A percentile compares a stretch with the other conserved stretches of the same genome.
These are phyloP conservation scores for Smutsia gigantea DNA, from an alignment of 2,797 vertebrate species.

Conservation along the genomic window DNA sequence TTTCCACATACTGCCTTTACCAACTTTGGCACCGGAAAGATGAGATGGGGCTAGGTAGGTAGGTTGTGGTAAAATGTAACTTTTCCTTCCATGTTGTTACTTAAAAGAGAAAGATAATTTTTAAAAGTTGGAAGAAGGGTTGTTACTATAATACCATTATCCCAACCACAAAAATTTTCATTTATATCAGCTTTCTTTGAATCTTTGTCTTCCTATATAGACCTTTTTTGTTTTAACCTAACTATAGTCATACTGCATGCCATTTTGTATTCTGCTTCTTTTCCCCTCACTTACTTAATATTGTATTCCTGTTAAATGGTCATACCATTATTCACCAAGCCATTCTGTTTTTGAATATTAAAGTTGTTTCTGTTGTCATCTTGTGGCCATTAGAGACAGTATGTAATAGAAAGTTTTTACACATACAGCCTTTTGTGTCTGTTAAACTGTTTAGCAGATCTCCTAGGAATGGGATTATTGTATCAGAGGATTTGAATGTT, in stretches of 20 bases:
- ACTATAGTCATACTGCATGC: not conserved
- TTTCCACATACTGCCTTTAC: not conserved
- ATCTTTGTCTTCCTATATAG: not conserved
- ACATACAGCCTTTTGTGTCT: not conserved
- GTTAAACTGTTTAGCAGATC: not conserved
- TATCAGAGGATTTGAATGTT: slow-evolving; percentile 44
- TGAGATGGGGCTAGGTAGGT: not conserved
- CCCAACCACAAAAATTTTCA: not conserved
- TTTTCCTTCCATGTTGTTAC: not conserved
- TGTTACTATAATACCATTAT: not conserved
- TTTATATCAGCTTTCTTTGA: not conserved
- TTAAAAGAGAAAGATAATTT: slow-evolving; percentile 43
- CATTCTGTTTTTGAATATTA: not conserved
- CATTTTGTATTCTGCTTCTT: not conserved
- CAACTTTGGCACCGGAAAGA: not conserved
- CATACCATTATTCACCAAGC: not conserved
- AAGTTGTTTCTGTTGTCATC: not conserved
- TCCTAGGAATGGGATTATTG: not conserved
- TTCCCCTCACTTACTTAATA: not conserved
- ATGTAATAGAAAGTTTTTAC: slow-evolving; percentile 24
- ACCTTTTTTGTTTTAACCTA: not conserved
- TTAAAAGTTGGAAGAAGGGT: not conserved
- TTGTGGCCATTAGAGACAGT: not conserved
- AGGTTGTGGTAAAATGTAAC: not conserved
- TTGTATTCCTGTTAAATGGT: not conserved